Evolutionary conservation across 2,113 vertebrate genomes (phyloP).

Genomic region (Nipponia nippon): DNA sequence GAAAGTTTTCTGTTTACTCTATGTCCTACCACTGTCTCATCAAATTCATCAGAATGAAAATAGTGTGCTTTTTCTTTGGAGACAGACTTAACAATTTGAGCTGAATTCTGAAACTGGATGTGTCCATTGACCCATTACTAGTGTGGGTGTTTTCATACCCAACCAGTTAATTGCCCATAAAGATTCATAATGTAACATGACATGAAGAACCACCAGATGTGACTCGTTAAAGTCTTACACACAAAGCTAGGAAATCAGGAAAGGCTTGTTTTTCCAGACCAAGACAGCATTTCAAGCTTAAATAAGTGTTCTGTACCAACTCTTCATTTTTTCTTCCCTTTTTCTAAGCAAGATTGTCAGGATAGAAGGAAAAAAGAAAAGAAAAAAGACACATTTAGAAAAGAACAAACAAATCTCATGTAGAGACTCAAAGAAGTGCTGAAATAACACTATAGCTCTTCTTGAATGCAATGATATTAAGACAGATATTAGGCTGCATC

Average conservation of each 20-base stretch:
- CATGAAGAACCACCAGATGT: constrained; percentile 59
- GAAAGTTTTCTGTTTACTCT: not conserved
- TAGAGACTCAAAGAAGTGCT: not conserved
- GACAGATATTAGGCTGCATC: not conserved
- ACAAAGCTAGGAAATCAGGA: constrained; percentile 10
- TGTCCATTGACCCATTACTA: constrained; percentile 50
- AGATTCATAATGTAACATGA: constrained; percentile 54
- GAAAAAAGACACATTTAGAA: not conserved
- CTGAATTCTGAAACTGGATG: constrained; percentile 11
- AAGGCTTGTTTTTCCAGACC: constrained; percentile 1
- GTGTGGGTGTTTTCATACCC: constrained; percentile 56
- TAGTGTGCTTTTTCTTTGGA: not conserved
- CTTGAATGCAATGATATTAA: not conserved
- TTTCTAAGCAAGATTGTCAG: not conserved
- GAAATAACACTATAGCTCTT: not conserved
- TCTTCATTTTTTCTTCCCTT: not conserved
- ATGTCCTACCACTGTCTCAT: not conserved
- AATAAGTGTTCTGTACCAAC: not conserved
- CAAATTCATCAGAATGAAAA: not conserved
- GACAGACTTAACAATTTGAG: not conserved
- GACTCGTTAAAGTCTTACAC: constrained; percentile 39
- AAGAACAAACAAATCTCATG: not conserved
- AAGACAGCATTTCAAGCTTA: not conserved
- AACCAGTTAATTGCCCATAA: constrained; percentile 64
- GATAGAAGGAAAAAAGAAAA: not conserved